Evolutionary conservation across 2,113 vertebrate species (phyloP).

Genomic region (Puma concolor): DNA sequence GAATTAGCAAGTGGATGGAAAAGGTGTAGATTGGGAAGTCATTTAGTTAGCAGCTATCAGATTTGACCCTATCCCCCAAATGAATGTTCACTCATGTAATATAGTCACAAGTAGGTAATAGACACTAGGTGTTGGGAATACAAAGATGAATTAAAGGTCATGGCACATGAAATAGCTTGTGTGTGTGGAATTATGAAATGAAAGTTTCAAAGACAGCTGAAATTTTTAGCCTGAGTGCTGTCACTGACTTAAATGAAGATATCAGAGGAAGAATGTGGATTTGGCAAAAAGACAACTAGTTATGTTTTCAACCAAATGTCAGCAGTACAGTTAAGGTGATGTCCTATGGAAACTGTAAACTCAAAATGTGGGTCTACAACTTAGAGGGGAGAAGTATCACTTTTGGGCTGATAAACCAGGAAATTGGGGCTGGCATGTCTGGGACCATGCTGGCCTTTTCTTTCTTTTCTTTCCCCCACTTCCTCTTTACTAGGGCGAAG

Average conservation of each 20-base stretch:
- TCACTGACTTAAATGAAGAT: not conserved
- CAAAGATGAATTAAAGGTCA: not conserved
- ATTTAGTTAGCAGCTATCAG: not conserved
- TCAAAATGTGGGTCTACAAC: not conserved
- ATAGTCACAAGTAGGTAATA: not conserved
- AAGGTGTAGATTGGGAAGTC: not conserved
- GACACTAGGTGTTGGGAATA: not conserved
- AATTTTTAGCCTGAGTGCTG: not conserved
- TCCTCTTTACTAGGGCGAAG: not conserved
- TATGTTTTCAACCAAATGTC: not conserved
- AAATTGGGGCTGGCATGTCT: not conserved
- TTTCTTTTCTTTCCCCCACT: not conserved
- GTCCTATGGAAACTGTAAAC: not conserved
- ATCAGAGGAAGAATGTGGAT: not conserved
- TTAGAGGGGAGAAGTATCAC: not conserved
- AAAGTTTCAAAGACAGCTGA: not conserved
- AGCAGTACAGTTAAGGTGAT: not conserved
- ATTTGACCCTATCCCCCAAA: not conserved
- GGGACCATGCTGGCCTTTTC: not conserved
- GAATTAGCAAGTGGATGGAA: not conserved
- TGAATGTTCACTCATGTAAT: not conserved
- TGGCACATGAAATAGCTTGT: not conserved
- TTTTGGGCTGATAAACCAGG: not conserved
- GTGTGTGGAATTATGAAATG: not conserved
- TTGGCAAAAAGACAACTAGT: not conserved